Evolutionary conservation across 2,888 invertebrate species (phyloP).

Genomic region (Tenthredo scrophulariae): DNA sequence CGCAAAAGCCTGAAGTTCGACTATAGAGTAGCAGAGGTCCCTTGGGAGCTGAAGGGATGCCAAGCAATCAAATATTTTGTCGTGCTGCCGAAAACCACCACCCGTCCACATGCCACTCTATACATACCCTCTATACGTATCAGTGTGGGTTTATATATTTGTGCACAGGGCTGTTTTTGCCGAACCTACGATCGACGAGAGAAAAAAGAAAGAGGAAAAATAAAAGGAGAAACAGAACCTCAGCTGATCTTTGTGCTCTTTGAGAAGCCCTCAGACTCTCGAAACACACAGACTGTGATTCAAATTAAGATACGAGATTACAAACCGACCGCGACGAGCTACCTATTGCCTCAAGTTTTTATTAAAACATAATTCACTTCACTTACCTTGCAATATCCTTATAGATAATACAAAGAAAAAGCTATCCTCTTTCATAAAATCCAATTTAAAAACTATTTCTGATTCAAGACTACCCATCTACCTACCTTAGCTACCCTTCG

Average conservation of each 20-base stretch:
- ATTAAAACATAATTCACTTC: conserved; percentile 45
- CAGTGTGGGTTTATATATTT: conserved; percentile 11
- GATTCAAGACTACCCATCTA: conserved; percentile 54
- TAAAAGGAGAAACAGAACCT: neutral
- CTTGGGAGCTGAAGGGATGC: conserved; percentile 22
- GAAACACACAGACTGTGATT: conserved; percentile 3
- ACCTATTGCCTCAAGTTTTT: conserved; percentile 28
- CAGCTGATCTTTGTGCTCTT: conserved; percentile 12
- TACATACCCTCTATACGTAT: neutral
- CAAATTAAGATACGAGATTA: conserved; percentile 28
- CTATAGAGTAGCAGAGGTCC: conserved; percentile 21
- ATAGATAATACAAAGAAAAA: conserved; percentile 46
- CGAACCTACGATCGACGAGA: neutral
- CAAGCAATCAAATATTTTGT: conserved; percentile 49
- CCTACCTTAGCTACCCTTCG: neutral
- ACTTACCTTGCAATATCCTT: conserved; percentile 60
- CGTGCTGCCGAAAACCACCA: conserved; percentile 34
- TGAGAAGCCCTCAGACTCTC: neutral
- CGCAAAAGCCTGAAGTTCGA: conserved; percentile 12
- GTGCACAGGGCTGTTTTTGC: neutral
- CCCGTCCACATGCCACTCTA: conserved; percentile 47
- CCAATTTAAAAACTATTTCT: conserved; percentile 65
- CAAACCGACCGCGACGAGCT: neutral
- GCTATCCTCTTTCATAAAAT: conserved; percentile 62
- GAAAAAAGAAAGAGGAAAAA: neutral